Base-by-base conservation (phyloP, 2,797 vertebrate species). In the Megaceryle alcyon region DNA sequence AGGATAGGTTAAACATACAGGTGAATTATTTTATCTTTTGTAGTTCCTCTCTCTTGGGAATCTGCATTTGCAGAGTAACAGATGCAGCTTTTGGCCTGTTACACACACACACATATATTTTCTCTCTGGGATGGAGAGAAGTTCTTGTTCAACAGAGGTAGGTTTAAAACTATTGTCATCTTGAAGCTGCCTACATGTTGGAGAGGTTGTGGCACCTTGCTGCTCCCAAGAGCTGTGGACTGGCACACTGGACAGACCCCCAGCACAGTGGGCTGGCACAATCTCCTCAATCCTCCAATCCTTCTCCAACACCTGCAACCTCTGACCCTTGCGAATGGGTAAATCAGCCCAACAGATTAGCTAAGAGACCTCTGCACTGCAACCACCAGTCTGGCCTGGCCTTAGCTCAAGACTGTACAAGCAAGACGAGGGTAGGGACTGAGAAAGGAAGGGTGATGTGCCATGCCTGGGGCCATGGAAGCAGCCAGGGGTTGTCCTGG, bases 1-100 rank as follows among this genome's bases (percentile, higher is more conserved):
- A 87, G 48, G 43, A 19, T 75, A 71, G 37, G 91, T 93, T 88
- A 86, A 94, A 92, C 89, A 65, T 51, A 51, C 51, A 93, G 82
- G 77, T 75, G 51, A 63, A 41, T 6, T 28, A 2, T 53, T 65
- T 22, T 26, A 37, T 48, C 56, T 64, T 61, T 35, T 22, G 7
- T 26, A 29, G 14, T 46, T 60, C 39, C 6, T 6, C 22, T 83
- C 33, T 72, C 53, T 39, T 64, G 64, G 23, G 41, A 68, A 84
- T 46, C 21, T 48, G 12, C 13, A 20, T 72, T 82, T 65, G 37
- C 37, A 61, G 33, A 41, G 60, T 31, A 68, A 39, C 35, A 61
- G 35, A 77, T 60, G 70, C 46, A 63, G 63, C 20, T 95, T 91
- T 84, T 88, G 68, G 14, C 22, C 39, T 48, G 11, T 81, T 78